These are phyloP conservation scores for Pterophyllum scalare DNA, from an alignment of 2,113 vertebrate species.

Conservation along the genomic window DNA sequence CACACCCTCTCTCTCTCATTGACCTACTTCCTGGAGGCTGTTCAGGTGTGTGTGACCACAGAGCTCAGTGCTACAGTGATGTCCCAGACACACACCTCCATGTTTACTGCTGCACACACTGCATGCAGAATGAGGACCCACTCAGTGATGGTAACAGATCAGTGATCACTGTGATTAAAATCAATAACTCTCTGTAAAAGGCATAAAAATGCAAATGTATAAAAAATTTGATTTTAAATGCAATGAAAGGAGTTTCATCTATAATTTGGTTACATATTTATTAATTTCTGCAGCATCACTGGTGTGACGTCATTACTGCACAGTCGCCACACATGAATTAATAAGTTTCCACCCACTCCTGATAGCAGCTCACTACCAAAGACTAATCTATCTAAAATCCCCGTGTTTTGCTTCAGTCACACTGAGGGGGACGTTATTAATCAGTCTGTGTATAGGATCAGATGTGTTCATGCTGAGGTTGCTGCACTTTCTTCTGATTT, in stretches of 20 bases:
- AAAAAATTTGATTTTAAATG: background rate
- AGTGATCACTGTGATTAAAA: background rate
- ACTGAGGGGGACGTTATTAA: too few relatives aligned
- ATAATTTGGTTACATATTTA: too few relatives aligned
- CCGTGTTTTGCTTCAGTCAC: too few relatives aligned
- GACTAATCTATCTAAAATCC: too few relatives aligned
- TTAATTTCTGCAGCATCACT: too few relatives aligned
- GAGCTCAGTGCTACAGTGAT: slow-evolving; percentile 33
- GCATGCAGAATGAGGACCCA: background rate
- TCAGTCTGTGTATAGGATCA: too few relatives aligned
- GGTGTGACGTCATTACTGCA: too few relatives aligned
- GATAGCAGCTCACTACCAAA: too few relatives aligned
- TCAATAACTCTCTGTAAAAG: background rate
- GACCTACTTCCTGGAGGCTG: slow-evolving; percentile 70
- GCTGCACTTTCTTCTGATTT: background rate
- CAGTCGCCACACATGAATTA: background rate
- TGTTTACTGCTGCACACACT: background rate
- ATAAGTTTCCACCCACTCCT: background rate
- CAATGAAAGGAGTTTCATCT: background rate
- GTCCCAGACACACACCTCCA: slow-evolving; percentile 5
- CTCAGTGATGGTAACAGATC: background rate
- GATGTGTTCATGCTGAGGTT: too few relatives aligned
- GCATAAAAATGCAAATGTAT: background rate
- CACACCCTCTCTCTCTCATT: slow-evolving; percentile 31
- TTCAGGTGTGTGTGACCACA: slow-evolving; percentile 67